Percentiles rank a stretch among this genome's conserved stretches.
Conservation (phyloP, 2,113 vertebrate species). For the Vulpes vulpes region DNA sequence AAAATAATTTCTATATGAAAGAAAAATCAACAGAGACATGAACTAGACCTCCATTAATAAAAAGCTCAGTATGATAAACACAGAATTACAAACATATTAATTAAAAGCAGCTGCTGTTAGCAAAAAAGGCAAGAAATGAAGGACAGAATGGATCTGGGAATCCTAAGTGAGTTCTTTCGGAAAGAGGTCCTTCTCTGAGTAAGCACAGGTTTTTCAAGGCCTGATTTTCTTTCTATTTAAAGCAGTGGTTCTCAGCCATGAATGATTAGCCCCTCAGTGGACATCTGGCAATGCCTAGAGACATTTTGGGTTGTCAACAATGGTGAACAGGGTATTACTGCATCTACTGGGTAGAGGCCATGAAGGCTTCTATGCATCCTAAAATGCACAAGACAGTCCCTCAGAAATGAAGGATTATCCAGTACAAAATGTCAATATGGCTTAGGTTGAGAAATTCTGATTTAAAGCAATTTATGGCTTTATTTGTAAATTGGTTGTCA, state of each 20-base stretch:
- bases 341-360: neutral
- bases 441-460: neutral
- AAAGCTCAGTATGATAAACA: neutral
- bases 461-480: neutral
- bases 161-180: neutral
- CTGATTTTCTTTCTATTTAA: neutral
- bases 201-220: neutral
- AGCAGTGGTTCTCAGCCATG: neutral
- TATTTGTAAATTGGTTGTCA: neutral
- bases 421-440: neutral
- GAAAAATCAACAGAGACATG: neutral
- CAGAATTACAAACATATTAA: neutral
- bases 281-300: neutral
- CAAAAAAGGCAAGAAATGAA: neutral
- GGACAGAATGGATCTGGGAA: neutral
- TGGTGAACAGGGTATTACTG: neutral
- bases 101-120: constrained; percentile 29
- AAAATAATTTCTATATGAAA: constrained; percentile 1
- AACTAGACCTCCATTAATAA: constrained; percentile 19
- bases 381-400: no score
- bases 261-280: no score
- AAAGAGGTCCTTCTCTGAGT: neutral
- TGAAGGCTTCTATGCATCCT: neutral
- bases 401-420: neutral
- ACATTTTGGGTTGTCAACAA: neutral